Conservation (phyloP, 2,113 vertebrate species). For the Ardeotis arabs region DNA sequence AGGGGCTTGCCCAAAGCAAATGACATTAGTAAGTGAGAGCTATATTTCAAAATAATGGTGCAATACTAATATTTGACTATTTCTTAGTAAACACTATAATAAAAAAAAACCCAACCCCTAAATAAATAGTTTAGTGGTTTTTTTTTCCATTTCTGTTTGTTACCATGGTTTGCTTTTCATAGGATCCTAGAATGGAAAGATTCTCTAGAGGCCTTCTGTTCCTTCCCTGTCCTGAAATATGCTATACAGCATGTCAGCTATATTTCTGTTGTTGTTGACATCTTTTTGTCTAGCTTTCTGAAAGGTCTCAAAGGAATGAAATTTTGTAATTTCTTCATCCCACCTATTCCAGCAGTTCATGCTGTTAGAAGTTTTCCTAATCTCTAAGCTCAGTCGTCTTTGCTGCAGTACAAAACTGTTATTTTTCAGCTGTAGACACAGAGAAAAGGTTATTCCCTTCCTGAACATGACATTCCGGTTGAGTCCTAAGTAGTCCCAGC, state of each 20-base stretch:
- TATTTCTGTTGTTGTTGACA: not conserved
- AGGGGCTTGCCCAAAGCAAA: not conserved
- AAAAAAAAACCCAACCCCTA: not conserved
- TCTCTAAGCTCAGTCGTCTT: not conserved
- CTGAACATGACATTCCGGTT: not conserved
- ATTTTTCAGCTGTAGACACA: not conserved
- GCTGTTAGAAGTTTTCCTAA: not conserved
- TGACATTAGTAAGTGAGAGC: not conserved
- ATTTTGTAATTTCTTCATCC: not conserved
- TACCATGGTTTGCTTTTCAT: not conserved
- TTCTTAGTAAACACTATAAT: not conserved
- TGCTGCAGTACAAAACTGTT: not conserved
- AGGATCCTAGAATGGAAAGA: not conserved
- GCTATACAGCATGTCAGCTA: fast-evolving
- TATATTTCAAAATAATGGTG: not conserved
- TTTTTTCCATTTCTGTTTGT: not conserved
- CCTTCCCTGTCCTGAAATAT: not conserved
- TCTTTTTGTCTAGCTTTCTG: not conserved
- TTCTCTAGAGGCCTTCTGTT: not conserved
- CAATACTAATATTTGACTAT: not conserved
- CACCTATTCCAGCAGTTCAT: not conserved
- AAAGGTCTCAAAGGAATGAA: not conserved
- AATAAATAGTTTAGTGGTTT: not conserved
- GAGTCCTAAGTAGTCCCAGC: not conserved
- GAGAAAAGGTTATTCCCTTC: not conserved